phyloP scores from a whole-genome alignment of 2,888 invertebrate species.

The Phortica magna region DNA sequence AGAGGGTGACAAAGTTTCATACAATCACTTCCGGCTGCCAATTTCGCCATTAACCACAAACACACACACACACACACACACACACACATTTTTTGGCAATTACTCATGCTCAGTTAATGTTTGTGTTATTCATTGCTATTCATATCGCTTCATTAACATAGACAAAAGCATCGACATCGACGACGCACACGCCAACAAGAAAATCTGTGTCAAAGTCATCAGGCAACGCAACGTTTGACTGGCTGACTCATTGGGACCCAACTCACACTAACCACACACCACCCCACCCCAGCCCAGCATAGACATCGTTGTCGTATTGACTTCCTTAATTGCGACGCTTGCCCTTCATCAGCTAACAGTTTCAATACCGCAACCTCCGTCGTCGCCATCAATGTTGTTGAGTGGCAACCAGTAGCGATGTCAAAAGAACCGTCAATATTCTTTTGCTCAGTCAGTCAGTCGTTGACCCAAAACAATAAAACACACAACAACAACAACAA shows the following conservation, averaged over 20 bases:
- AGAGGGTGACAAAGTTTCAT: neutral
- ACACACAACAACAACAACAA: too few relatives aligned
- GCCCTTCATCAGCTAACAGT: too few relatives aligned
- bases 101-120: slow-evolving; percentile 17
- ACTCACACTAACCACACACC: too few relatives aligned
- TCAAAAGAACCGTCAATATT: neutral
- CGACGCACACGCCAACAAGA: too few relatives aligned
- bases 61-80: neutral
- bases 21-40: slow-evolving; percentile 7
- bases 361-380: neutral
- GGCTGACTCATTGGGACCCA: too few relatives aligned
- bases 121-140: slow-evolving; percentile 15
- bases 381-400: too few relatives aligned
- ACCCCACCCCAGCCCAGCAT: too few relatives aligned
- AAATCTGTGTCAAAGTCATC: slow-evolving; percentile 31
- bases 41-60: neutral
- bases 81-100: slow-evolving; percentile 16
- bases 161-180: neutral
- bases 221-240: too few relatives aligned
- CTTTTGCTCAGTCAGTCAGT: neutral
- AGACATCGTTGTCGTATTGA: too few relatives aligned
- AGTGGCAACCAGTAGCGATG: neutral
- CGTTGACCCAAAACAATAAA: neutral
- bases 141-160: neutral
- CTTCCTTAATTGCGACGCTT: too few relatives aligned